Base-by-base conservation (phyloP, 2,797 vertebrate species). In the Helarctos malayanus region DNA sequence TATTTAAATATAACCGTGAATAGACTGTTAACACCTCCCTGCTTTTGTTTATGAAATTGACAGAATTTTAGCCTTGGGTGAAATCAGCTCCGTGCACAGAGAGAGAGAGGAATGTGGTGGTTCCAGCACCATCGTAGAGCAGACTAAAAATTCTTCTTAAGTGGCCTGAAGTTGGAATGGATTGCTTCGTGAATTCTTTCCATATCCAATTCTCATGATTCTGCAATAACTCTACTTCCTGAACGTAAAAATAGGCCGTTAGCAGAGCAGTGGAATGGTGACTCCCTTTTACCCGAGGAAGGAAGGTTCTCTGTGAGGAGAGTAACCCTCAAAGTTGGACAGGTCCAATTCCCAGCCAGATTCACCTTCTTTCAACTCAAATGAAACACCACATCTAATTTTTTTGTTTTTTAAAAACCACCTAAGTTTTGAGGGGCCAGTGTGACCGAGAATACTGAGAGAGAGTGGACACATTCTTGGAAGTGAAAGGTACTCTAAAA, bases 191-290 rank as follows among this genome's bases (percentile, higher is more conserved):
- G 56, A 95, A 97, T 97, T 98, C 97, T 97, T 97, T 96, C 68
- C 89, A 32, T 98, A 91, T 97, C 93, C 68, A 97, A 35, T 97
- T 97, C 90, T 89, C 91, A 95, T 97, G 95, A 97, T 97, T 97
- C 95, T 94, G 84, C 93, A 97, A 97, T 63, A 97, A 95, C 75
- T 95, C 76, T 88, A 91, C 87, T 98, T 97, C 87, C 96, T 97
- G 93, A 92, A 94, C 15, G 56, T 83, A 97, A 97, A 98, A 97
- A 98, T 97, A 97, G 92, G 59, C 38, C 47, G 59, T 87, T 75
- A 84, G 38, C 45, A 63, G 75, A 71, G 79, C 56, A 4, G 57
- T 35, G 86, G 86, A 81, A 88, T 87, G 63, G 89, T 84, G 52
- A 89, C 76, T 93, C 11, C 68, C 52, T 92, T 95, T 82, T 57